phyloP scores from a whole-genome alignment of 2,113 vertebrate species.

The Salvator merianae region DNA sequence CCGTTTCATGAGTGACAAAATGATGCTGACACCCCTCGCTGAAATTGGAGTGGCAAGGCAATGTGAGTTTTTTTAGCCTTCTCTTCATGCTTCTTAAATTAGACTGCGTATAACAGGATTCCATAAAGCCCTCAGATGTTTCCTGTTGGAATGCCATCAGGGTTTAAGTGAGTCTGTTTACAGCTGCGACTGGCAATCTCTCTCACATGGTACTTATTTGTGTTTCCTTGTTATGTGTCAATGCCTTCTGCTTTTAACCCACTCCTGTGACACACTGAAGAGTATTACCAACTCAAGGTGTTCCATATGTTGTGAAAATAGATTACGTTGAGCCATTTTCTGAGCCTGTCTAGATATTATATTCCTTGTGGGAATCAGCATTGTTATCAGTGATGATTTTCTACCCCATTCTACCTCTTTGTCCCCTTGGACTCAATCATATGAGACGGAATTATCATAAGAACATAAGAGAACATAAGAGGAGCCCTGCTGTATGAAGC shows the following conservation, averaged over 20 bases:
- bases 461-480: too few species aligned
- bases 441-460: too few species aligned
- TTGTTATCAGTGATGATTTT: not conserved
- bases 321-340: constrained; percentile 1
- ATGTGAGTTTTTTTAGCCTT: constrained; percentile 53
- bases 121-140: constrained; percentile 29
- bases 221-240: constrained; percentile 25
- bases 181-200: constrained; percentile 19
- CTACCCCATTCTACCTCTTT: not conserved
- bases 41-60: constrained; percentile 41
- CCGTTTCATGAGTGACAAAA: constrained; percentile 49
- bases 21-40: constrained; percentile 28
- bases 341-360: not conserved
- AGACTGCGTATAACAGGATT: constrained; percentile 52
- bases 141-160: constrained; percentile 25
- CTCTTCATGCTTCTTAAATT: constrained; percentile 38
- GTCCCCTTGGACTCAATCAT: too few species aligned
- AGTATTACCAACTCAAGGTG: not conserved
- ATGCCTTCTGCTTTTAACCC: constrained; percentile 16
- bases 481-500: too few species aligned
- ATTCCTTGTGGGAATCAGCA: not conserved
- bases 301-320: constrained; percentile 1
- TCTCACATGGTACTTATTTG: constrained; percentile 38
- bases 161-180: constrained; percentile 30
- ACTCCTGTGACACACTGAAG: not conserved